phyloP scores from a whole-genome alignment of 2,113 vertebrate genomes.

The Aegithalos caudatus region DNA sequence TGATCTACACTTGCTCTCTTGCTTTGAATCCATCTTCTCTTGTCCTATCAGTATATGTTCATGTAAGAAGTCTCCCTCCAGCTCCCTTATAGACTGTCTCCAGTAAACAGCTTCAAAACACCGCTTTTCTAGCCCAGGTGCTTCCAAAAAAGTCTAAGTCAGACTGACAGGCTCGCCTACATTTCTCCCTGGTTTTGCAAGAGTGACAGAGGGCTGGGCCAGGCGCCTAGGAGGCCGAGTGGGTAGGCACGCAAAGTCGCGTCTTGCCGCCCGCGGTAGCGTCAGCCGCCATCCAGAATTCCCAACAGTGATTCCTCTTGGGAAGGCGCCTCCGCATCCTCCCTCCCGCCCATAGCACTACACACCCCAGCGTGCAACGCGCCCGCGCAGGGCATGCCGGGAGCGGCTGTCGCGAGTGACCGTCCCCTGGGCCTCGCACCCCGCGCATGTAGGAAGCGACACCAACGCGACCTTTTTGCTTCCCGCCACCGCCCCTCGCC shows the following conservation, averaged over 20 bases:
- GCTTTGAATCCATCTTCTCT: neutral
- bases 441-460: neutral
- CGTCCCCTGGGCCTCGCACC: rapidly evolving
- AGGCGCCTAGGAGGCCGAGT: neutral
- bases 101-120: neutral
- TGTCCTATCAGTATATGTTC: too few species aligned
- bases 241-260: too few species aligned
- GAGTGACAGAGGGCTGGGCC: neutral
- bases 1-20: neutral
- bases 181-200: neutral
- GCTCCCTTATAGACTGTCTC: too few species aligned
- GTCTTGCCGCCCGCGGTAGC: rapidly evolving
- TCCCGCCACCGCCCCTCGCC: rapidly evolving
- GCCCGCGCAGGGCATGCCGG: rapidly evolving
- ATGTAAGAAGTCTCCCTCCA: neutral
- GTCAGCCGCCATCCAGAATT: neutral
- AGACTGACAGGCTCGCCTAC: neutral
- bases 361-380: neutral
- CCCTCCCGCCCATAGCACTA: neutral
- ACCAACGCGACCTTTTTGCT: neutral
- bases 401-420: rapidly evolving
- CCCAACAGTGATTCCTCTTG: rapidly evolving
- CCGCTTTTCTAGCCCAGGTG: neutral
- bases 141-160: neutral
- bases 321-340: rapidly evolving